These are phyloP conservation scores for Dendroctonus valens DNA, from an alignment of 1,140 invertebrate genomes.

Conservation along the genomic window DNA sequence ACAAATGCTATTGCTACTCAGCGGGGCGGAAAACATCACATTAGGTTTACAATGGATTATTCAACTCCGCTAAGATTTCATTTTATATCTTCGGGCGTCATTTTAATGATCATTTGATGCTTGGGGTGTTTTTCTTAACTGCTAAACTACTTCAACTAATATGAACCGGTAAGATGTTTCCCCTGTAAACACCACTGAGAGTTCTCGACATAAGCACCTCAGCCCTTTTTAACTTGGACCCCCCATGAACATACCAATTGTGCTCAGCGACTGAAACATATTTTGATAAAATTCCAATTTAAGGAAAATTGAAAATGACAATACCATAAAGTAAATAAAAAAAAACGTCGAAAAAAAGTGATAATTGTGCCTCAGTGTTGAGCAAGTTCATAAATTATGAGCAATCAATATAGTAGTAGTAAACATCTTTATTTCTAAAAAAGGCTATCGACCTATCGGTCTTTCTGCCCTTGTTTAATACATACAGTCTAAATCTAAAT, in stretches of 20 bases:
- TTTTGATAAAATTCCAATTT: no score
- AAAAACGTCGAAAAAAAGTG: no score
- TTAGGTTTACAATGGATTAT: constrained; percentile 27
- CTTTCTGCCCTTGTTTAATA: no score
- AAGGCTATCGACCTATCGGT: no score
- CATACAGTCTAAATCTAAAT: no score
- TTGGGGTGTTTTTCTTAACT: constrained; percentile 26
- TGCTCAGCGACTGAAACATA: no score
- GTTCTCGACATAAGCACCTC: background rate
- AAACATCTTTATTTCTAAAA: no score
- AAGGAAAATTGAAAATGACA: no score
- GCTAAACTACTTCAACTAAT: constrained; percentile 27
- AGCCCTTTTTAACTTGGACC: constrained; percentile 2
- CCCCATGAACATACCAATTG: background rate
- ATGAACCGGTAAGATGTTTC: constrained; percentile 27
- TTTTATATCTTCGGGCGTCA: constrained; percentile 29
- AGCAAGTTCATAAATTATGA: no score
- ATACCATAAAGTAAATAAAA: no score
- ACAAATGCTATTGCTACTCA: constrained; percentile 37
- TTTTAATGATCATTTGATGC: constrained; percentile 26
- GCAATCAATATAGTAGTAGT: no score
- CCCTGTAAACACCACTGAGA: constrained; percentile 6
- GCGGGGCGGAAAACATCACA: constrained; percentile 26
- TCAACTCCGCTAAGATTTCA: constrained; percentile 26
- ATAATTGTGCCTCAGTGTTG: no score